These are phyloP conservation scores for Aplocera efformata DNA, from an alignment of 2,888 invertebrate genomes.

Conservation along the genomic window DNA sequence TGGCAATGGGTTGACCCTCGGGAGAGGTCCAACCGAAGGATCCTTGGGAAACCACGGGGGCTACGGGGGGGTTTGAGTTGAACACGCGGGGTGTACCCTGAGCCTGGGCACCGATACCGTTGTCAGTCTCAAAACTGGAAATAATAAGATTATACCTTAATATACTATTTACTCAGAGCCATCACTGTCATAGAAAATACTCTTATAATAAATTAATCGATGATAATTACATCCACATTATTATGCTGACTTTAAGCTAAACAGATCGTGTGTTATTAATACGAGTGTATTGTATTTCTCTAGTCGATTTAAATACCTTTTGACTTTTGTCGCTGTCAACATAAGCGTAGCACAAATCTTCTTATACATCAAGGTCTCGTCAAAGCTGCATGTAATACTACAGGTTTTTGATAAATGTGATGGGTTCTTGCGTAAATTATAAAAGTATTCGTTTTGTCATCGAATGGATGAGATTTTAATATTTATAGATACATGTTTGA, in stretches of 20 bases:
- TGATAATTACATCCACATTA: too few species aligned
- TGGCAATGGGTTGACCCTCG: constrained; percentile 81
- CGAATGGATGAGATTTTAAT: constrained; percentile 22
- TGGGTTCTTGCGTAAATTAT: constrained; percentile 16
- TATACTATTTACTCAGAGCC: too few species aligned
- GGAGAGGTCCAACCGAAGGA: constrained; percentile 79
- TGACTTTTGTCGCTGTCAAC: not conserved
- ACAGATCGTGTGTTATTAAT: too few species aligned
- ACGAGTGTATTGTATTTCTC: too few species aligned
- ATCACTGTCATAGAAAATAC: too few species aligned
- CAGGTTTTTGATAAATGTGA: constrained; percentile 12
- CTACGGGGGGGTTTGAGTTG: constrained; percentile 61
- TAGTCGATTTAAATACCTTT: not conserved
- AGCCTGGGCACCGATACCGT: constrained; percentile 82
- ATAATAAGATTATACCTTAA: not conserved
- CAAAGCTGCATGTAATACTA: constrained; percentile 4
- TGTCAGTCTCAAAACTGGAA: constrained; percentile 81
- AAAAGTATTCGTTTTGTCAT: constrained; percentile 22
- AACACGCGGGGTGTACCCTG: constrained; percentile 77
- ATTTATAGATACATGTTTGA: constrained; percentile 22
- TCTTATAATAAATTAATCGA: too few species aligned
- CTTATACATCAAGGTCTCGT: constrained; percentile 12
- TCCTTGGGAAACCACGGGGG: constrained; percentile 69
- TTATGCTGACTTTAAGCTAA: too few species aligned
- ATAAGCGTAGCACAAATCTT: not conserved